Base-by-base conservation (phyloP, 2,113 vertebrate genomes). In the Lucifuga dentata region DNA sequence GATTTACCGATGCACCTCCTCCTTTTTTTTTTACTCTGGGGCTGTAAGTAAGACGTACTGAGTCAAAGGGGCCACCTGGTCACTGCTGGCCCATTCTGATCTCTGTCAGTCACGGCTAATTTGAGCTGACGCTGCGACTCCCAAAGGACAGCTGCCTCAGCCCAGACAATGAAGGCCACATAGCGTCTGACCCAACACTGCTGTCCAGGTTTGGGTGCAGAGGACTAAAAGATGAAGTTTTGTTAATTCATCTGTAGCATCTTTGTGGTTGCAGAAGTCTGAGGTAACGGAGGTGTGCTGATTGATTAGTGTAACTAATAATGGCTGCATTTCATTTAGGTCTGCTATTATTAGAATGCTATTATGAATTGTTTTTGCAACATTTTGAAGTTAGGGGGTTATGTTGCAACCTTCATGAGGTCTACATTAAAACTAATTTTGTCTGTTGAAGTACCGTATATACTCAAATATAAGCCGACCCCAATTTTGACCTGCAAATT, bases 131-230 rank as follows among this genome's bases (percentile, higher is more conserved):
- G 59, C 57, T 26, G 76, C 62, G 59, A 49, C 68, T 80, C 63
- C 65, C 68, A 51, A 15, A 69, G 65, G 83, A 83, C 85, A 83
- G 83, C 81, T 86, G 84, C 69, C 67, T 73, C 44, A 2, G 9
- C 64, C 12, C 68, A 24, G 43, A 86, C 81, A 72, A 66, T 8
- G 33, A 73, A 80, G 79, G 71, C 59, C 66, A 48, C 74, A 48
- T 19, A 2, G 67, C 6, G 61, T 63, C 72, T 78, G 82, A 87
- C 76, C 84, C 45, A 35, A 59, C 61, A 29, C 40, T 35, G 11
- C 32, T 13, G 16, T 12, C 38, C 11, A 19, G 24, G 57, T 48
- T 53, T 15, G 46, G 23, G 26, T 29, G 3, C 26, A 7, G 26
- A 29, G 26, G 43, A n/a, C n/a, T 11, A 19, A 46, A 76, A 68